Percentiles rank a stretch among this genome's conserved stretches.
Evolutionary conservation across 2,888 invertebrate species (phyloP).

Genomic region (Theretra japonica): DNA sequence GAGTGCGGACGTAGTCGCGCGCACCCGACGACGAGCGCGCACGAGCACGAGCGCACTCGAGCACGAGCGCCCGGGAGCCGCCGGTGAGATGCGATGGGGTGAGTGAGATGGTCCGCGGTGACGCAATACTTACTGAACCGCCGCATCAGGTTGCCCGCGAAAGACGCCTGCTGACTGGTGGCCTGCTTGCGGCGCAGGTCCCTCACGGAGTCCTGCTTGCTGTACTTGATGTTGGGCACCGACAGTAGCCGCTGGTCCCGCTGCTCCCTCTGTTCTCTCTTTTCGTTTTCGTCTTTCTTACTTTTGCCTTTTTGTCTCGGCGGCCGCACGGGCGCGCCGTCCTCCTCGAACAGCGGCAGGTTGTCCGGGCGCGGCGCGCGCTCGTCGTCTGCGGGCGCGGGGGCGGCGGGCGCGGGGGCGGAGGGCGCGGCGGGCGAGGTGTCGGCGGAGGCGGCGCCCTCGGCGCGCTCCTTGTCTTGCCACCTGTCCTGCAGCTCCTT

Average conservation of each 20-base stretch:
- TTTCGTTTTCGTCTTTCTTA: constrained; percentile 55
- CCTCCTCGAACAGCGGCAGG: constrained; percentile 82
- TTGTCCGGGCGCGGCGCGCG: constrained; percentile 84
- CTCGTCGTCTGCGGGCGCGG: constrained; percentile 50
- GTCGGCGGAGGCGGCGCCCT: constrained; percentile 46
- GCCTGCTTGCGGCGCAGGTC: constrained; percentile 84
- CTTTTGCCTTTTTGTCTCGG: constrained; percentile 78
- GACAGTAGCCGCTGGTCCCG: constrained; percentile 89
- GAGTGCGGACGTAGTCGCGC: constrained; percentile 34
- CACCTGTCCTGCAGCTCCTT: constrained; percentile 76
- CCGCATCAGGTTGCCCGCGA: constrained; percentile 91
- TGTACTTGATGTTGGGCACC: constrained; percentile 90
- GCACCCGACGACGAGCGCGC: constrained; percentile 47
- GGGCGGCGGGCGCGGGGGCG: constrained; percentile 46
- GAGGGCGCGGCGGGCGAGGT: constrained; percentile 50
- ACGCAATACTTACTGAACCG: constrained; percentile 93
- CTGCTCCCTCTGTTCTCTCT: constrained; percentile 84
- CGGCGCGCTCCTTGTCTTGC: constrained; percentile 67
- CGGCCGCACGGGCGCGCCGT: constrained; percentile 69
- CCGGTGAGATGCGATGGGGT: constrained; percentile 49
- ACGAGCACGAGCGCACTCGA: constrained; percentile 54
- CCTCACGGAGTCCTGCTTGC: constrained; percentile 78
- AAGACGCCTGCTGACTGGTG: constrained; percentile 79
- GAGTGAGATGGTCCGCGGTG: constrained; percentile 45
- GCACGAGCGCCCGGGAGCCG: constrained; percentile 48